phyloP scores from a whole-genome alignment of 2,113 vertebrate genomes.

The Lipotes vexillifer region DNA sequence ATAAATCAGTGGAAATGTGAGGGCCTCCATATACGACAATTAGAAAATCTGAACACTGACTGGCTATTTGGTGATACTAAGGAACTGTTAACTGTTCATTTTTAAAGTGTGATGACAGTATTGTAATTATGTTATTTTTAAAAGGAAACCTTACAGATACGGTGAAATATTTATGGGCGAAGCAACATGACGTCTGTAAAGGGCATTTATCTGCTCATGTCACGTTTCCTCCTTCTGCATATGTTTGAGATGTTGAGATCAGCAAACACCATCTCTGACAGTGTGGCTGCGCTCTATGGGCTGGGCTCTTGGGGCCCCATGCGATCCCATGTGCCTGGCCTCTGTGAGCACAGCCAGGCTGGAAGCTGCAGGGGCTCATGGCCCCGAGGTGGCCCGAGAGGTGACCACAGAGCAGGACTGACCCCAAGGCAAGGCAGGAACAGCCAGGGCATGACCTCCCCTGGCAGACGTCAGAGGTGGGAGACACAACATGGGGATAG shows the following conservation, averaged over 20 bases:
- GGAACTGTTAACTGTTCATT: not conserved
- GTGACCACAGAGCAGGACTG: not conserved
- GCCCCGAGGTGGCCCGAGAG: not conserved
- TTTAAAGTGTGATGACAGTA: not conserved
- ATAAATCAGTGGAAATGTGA: not conserved
- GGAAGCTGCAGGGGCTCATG: not conserved
- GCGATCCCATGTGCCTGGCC: not conserved
- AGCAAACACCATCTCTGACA: not conserved
- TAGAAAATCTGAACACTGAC: not conserved
- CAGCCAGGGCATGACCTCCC: not conserved
- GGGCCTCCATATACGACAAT: not conserved
- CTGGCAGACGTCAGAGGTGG: not conserved
- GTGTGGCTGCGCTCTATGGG: not conserved
- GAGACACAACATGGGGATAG: rapidly evolving
- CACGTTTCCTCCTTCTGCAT: too few relatives aligned
- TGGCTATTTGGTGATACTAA: not conserved
- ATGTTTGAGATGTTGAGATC: not conserved
- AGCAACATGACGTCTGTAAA: not conserved
- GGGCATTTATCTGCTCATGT: not conserved
- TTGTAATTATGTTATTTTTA: not conserved
- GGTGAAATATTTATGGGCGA: not conserved
- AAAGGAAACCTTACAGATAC: not conserved
- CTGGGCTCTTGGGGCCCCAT: not conserved
- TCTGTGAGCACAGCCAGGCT: not conserved
- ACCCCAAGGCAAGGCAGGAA: not conserved